Conservation (phyloP, 2,113 vertebrate species). For the Cyprinodon variegatus region DNA sequence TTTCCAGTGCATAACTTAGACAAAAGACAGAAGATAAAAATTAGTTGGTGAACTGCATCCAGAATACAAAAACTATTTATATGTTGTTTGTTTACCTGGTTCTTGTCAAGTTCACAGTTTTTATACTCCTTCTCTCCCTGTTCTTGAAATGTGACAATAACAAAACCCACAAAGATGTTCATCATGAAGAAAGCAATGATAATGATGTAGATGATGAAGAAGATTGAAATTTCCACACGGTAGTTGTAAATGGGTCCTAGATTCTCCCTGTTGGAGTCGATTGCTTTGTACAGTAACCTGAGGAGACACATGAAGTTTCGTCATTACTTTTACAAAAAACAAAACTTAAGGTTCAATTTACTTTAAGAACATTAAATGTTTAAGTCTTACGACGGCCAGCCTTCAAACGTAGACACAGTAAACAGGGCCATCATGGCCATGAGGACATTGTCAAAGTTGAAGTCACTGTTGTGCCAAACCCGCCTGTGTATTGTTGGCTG, state of each 20-base stretch:
- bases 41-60: neutral
- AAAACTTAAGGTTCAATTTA: neutral
- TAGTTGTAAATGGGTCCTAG: slow-evolving; percentile 97
- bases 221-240: slow-evolving; percentile 97
- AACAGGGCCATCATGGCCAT: slow-evolving; percentile 99
- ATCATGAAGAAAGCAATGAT: slow-evolving; percentile 99
- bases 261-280: slow-evolving; percentile 96
- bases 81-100: slow-evolving; percentile 87
- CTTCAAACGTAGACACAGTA: slow-evolving; percentile 98
- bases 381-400: slow-evolving; percentile 94
- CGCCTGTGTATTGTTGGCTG: slow-evolving; percentile 90
- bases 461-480: slow-evolving; percentile 95
- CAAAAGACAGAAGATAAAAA: neutral
- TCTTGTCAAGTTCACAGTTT: slow-evolving; percentile 99
- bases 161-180: slow-evolving; percentile 99
- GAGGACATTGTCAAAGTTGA: slow-evolving; percentile 98
- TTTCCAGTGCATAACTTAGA: neutral
- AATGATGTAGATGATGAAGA: slow-evolving; percentile 99
- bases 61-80: neutral
- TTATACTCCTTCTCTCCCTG: slow-evolving; percentile 99
- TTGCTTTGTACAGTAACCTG: slow-evolving; percentile 96
- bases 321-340: neutral
- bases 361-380: neutral
- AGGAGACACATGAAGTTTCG: slow-evolving; percentile 8
- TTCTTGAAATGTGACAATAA: slow-evolving; percentile 99